Conservation (phyloP, 2,888 invertebrate genomes). For the Arge pagana region DNA sequence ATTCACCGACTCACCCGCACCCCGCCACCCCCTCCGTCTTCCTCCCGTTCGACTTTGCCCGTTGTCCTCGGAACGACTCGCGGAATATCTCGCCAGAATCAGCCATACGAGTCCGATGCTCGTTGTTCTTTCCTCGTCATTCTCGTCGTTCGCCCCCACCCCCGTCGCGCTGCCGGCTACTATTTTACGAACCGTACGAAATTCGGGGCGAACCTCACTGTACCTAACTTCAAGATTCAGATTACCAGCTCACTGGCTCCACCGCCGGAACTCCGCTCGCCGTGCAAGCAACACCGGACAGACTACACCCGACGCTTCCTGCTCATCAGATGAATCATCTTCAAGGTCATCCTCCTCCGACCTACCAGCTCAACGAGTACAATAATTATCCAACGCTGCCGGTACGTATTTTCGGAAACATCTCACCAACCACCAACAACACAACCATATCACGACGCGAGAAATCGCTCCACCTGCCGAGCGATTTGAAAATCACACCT, state of each 20-base stretch:
- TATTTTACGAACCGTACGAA: constrained; percentile 9
- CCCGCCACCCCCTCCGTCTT: too few relatives aligned
- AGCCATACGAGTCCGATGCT: background rate
- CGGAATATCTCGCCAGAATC: too few relatives aligned
- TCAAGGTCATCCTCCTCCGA: constrained; percentile 42
- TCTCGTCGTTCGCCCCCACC: background rate
- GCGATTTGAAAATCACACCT: too few relatives aligned
- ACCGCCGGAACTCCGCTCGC: constrained; percentile 71
- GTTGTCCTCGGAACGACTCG: too few relatives aligned
- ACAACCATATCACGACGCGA: too few relatives aligned
- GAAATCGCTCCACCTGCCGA: too few relatives aligned
- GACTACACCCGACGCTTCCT: constrained; percentile 26
- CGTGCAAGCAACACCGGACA: constrained; percentile 55
- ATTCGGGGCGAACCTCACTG: constrained; percentile 36
- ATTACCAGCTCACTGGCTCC: constrained; percentile 72
- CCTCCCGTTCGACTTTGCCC: too few relatives aligned
- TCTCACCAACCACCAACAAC: too few relatives aligned
- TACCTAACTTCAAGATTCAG: constrained; percentile 64
- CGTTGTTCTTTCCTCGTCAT: background rate
- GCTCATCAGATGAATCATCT: constrained; percentile 52
- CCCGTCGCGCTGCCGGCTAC: background rate
- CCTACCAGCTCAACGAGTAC: constrained; percentile 52
- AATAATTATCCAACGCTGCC: constrained; percentile 55
- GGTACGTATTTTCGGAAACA: too few relatives aligned
- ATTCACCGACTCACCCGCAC: too few relatives aligned